Evolutionary conservation across 1,140 invertebrate species (phyloP), one percentile per base, ranked within the genome.

Genomic region (Oncopeltus fasciatus): DNA sequence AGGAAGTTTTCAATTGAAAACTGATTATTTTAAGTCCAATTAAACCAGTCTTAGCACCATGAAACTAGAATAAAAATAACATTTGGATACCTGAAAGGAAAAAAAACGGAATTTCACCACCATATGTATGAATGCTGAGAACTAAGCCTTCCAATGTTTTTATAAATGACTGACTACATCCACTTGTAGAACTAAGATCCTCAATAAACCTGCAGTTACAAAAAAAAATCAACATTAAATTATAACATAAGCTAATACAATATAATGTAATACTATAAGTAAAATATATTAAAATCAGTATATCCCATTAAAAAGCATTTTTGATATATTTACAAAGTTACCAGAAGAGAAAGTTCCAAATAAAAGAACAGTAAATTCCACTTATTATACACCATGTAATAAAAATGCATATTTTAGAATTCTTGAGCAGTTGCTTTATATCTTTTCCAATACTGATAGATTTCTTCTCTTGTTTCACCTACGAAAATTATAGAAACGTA

Each of bases 71-170:
- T 56, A 21, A n/a, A n/a, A n/a, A n/a, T n/a, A n/a, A n/a, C n/a
- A n/a, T n/a, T n/a, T n/a, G n/a, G n/a, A n/a, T 60, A 72, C 71
- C 69, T 26, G 76, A 72, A 27, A 77, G 59, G 60, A 77, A 74
- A 66, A 79, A 76, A 62, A 78, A 76, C 9, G 75, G 75, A 12
- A 76, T 49, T 68, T 79, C 77, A 63, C 80, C 80, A 4, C 68
- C 28, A 44, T 78, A 72, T 64, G 76, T 77, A 64, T 76, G 73
- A 14, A 78, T 67, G 2, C 74, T 68, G 43, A 77, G 62, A 20
- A 73, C 72, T 0, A 80, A 67, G 0, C 79, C 80, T 64, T 79
- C 69, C 14, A 81, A 65, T 1, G 77, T 66, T 24, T 63, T 64
- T 57, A 65, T 63, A 61, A 62, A 65, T 24, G 60, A 49, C n/a